Evolutionary conservation across 1,140 invertebrate genomes (phyloP).

Genomic region (Battus philenor): DNA sequence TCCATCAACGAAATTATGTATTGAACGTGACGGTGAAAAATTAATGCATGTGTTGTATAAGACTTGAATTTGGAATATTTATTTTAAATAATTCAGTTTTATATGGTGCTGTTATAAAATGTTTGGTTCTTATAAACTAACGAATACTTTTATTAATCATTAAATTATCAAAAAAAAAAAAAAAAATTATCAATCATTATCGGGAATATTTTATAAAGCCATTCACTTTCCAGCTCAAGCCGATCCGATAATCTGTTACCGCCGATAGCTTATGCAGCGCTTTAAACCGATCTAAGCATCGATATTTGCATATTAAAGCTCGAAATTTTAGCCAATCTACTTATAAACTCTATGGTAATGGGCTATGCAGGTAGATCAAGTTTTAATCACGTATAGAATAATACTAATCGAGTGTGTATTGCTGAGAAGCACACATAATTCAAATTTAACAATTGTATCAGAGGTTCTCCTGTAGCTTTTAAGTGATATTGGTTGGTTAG

Average conservation of each 20-base stretch:
- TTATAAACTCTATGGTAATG: slow-evolving; percentile 2
- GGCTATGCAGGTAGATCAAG: slow-evolving; percentile 3
- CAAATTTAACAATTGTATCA: too few species aligned
- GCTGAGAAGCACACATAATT: too few species aligned
- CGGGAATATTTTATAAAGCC: slow-evolving; percentile 21
- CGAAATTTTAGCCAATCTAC: slow-evolving; percentile 14
- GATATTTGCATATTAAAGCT: slow-evolving; percentile 12
- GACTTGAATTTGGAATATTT: too few species aligned
- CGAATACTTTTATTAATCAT: too few species aligned
- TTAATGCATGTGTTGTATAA: neutral
- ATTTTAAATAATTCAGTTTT: too few species aligned
- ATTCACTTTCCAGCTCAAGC: slow-evolving; percentile 9
- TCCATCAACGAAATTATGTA: slow-evolving; percentile 13
- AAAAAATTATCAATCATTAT: neutral
- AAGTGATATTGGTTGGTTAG: too few species aligned
- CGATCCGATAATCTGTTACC: slow-evolving; percentile 19
- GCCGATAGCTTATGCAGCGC: slow-evolving; percentile 20
- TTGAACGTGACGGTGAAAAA: slow-evolving; percentile 15
- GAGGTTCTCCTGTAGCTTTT: too few species aligned
- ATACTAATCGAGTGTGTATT: too few species aligned
- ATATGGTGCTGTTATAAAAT: too few species aligned
- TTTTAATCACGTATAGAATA: slow-evolving; percentile 6
- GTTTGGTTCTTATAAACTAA: too few species aligned
- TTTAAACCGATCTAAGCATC: slow-evolving; percentile 8
- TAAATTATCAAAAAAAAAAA: too few species aligned